Conservation (phyloP, 2,797 vertebrate species). For the Enteromius unitaeniatus region DNA sequence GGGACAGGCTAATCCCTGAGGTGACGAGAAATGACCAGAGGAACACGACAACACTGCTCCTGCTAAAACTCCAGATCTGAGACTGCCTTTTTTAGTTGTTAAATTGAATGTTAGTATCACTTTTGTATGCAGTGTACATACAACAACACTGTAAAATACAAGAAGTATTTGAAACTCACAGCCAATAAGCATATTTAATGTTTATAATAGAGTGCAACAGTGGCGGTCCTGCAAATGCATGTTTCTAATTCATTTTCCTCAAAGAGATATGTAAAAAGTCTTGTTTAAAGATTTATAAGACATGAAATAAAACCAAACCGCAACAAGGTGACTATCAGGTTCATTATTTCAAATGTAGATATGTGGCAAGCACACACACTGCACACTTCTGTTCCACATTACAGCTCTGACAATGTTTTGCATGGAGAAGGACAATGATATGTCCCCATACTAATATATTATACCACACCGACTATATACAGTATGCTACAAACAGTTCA, state of each 20-base stretch:
- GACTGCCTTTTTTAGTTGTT: not conserved
- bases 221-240: not conserved
- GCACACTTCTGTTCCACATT: no score
- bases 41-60: not conserved
- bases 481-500: no score
- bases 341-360: no score
- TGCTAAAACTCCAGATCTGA: not conserved
- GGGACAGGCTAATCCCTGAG: slow-evolving; percentile 13
- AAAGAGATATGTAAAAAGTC: not conserved
- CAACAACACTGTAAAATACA: not conserved
- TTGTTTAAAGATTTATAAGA: not conserved
- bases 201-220: not conserved
- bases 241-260: not conserved
- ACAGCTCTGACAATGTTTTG: no score
- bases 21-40: slow-evolving; percentile 15
- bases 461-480: not conserved
- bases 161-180: not conserved
- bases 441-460: no score
- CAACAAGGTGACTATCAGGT: not conserved
- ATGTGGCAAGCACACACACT: no score
- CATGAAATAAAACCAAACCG: not conserved
- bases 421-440: no score
- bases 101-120: not conserved
- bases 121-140: not conserved
- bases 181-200: not conserved